Conservation (phyloP, 2,888 invertebrate genomes). For the Drosophila mercatorum region DNA sequence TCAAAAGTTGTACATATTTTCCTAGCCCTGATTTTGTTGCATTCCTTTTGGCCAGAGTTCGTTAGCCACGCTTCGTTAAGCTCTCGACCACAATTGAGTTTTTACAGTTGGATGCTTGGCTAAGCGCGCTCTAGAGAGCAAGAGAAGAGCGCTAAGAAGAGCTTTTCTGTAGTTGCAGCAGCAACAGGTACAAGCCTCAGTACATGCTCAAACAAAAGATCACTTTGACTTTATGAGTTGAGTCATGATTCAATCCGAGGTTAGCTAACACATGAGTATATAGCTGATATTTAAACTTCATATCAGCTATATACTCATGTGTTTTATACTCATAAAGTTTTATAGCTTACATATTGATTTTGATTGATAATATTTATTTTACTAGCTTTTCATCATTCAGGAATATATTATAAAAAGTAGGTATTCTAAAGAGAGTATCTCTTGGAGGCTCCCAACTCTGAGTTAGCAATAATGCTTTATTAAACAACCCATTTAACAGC, state of each 20-base stretch:
- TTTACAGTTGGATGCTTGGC: conserved; percentile 18
- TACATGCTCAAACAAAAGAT: not conserved
- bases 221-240: not conserved
- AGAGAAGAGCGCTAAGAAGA: not conserved
- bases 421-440: too few relatives aligned
- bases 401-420: too few relatives aligned
- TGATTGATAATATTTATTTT: too few relatives aligned
- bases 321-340: too few relatives aligned
- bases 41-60: conserved; percentile 3
- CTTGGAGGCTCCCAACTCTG: too few relatives aligned
- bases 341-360: too few relatives aligned
- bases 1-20: conserved; percentile 18
- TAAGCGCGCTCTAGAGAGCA: conserved; percentile 2
- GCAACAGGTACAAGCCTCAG: not conserved
- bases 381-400: too few relatives aligned
- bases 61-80: conserved; percentile 12
- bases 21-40: conserved; percentile 1
- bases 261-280: not conserved
- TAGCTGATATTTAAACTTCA: too few relatives aligned
- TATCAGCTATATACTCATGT: too few relatives aligned
- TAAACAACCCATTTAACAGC: too few relatives aligned
- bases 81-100: conserved; percentile 23
- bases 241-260: not conserved
- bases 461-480: too few relatives aligned
- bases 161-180: not conserved